Evolutionary conservation across 2,888 invertebrate species (phyloP).

Genomic region (Sepiola atlantica): DNA sequence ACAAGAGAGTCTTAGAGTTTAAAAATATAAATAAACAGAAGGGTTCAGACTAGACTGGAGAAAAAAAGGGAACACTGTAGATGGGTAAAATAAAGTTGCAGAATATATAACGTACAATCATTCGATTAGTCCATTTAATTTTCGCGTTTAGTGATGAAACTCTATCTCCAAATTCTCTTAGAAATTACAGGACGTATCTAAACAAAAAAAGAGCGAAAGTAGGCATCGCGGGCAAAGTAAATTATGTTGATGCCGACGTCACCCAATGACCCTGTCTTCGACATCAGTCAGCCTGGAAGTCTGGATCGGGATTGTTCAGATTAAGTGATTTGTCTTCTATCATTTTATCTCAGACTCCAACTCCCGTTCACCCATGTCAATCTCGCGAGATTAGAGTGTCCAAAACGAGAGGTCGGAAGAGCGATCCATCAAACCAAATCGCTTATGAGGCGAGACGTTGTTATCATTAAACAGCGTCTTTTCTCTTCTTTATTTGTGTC

Average conservation of each 20-base stretch:
- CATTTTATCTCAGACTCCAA: neutral
- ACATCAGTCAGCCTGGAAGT: neutral
- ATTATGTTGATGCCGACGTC: neutral
- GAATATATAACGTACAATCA: no score
- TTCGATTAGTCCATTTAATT: no score
- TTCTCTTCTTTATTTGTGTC: neutral
- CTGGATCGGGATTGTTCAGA: slow-evolving; percentile 1
- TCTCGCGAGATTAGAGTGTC: neutral
- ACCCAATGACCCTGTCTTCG: neutral
- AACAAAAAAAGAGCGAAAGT: no score
- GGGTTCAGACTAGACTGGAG: no score
- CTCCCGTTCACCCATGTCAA: neutral
- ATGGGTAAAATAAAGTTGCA: neutral
- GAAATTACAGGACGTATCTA: no score
- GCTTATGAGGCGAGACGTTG: slow-evolving; percentile 32
- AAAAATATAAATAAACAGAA: no score
- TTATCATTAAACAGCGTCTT: neutral
- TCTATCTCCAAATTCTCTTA: no score
- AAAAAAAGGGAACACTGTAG: neutral
- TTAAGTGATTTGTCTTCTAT: neutral
- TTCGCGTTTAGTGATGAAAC: no score
- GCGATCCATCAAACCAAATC: slow-evolving; percentile 12
- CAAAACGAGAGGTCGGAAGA: neutral
- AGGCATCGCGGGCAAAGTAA: no score
- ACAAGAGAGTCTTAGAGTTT: no score